These are phyloP conservation scores for Labia minor DNA, from an alignment of 2,888 invertebrate species.

Conservation along the genomic window DNA sequence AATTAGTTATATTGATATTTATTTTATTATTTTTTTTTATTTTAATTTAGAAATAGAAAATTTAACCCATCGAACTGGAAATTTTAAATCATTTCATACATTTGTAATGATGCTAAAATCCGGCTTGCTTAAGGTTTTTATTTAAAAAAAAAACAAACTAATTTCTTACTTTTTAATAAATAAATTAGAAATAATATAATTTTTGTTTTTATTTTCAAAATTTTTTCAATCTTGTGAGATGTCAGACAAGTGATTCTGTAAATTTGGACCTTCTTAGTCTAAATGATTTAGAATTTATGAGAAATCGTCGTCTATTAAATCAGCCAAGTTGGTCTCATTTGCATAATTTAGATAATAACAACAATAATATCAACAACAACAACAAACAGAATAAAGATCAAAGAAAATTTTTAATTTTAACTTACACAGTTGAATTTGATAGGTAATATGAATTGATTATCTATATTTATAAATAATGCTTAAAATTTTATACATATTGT, in stretches of 20 bases:
- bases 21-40: too few relatives aligned
- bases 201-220: slow-evolving; percentile 16
- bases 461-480: too few relatives aligned
- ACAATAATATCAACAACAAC: slow-evolving; percentile 32
- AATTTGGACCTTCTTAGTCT: slow-evolving; percentile 42
- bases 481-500: too few relatives aligned
- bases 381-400: background rate
- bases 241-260: slow-evolving; percentile 42
- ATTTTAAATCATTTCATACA: slow-evolving; percentile 44
- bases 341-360: slow-evolving; percentile 27
- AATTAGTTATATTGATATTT: too few relatives aligned
- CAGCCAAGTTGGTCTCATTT: slow-evolving; percentile 14
- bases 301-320: slow-evolving; percentile 34
- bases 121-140: slow-evolving; percentile 40
- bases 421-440: slow-evolving; percentile 45
- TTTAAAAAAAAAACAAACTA: background rate
- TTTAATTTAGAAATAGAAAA: slow-evolving; percentile 41
- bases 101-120: slow-evolving; percentile 45
- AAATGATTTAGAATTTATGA: slow-evolving; percentile 41
- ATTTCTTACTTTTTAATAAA: slow-evolving; percentile 16
- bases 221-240: slow-evolving; percentile 23
- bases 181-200: slow-evolving; percentile 17
- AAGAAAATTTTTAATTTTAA: slow-evolving; percentile 42
- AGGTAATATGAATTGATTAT: slow-evolving; percentile 33
- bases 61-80: slow-evolving; percentile 44